Base-by-base conservation (phyloP, 2,888 invertebrate species). In the Cataglyphis livida region DNA sequence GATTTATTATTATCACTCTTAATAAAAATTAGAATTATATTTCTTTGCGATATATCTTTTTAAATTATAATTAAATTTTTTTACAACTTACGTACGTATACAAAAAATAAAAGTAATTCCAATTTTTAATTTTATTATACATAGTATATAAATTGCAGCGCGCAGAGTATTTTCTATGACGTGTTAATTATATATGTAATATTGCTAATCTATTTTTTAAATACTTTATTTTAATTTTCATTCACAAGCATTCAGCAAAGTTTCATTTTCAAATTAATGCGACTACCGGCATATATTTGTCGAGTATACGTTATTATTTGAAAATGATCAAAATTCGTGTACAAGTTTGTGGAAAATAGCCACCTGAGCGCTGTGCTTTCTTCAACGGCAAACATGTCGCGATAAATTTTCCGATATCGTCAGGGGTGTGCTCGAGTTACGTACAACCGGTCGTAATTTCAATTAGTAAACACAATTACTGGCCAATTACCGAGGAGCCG, bases 381-480 rank as follows among this genome's bases (percentile, higher is more conserved):
- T 73, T 82, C 59, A 35, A 57, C 41, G 59, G 75, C 54, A 38
- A 74, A 61, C 54, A 68, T 18, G 62, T 59, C 54, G 35, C 65
- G 61, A 57, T 75, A 68, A 64, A 87, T 87, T 79, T 84, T 57
- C 64, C 68, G 35, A 32, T 38, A 44, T 61, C 81, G 66, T 68
- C 54, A 38, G 51, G 74, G 21, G 54, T 62, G 81, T 61, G 81
- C 68, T 68, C 78, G 78, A 78, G 78, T 79, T 79, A 70, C 78
- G 44, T 25, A 66, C 64, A 83, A 82, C 75, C 84, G 76, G 68
- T 90, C 90, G 91, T 92, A 93, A 92, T 91, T 92, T 92, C 92
- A 92, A 93, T 92, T 91, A 93, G 91, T 90, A 92, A 93, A 92
- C 90, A 91, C 92, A 92, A 93, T 93, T 93, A 93, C 87, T 65